A percentile compares a stretch with the other conserved stretches of the same genome.
phyloP scores from a whole-genome alignment of 2,113 vertebrate genomes.

The Bufo gargarizans region DNA sequence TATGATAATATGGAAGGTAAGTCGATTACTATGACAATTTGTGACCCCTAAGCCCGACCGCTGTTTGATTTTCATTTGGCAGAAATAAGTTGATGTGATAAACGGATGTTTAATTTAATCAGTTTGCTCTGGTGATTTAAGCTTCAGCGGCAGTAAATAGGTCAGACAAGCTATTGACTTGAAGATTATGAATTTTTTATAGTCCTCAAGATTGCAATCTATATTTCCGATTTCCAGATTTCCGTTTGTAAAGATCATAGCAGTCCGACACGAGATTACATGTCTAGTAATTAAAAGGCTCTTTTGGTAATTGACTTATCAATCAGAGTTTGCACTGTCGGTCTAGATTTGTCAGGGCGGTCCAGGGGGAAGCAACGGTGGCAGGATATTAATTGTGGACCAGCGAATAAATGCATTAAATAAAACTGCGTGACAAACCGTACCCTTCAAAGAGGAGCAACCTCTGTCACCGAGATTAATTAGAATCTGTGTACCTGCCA shows the following conservation, averaged over 20 bases:
- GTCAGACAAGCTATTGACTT: slow-evolving; percentile 17
- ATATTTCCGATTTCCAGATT: neutral
- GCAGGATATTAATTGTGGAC: slow-evolving; percentile 5
- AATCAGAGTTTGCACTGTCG: slow-evolving; percentile 30
- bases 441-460: neutral
- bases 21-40: neutral
- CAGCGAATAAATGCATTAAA: neutral
- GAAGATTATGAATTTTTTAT: slow-evolving; percentile 8
- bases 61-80: neutral
- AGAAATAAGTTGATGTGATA: slow-evolving; percentile 1
- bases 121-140: neutral
- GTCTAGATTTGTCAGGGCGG: slow-evolving; percentile 11
- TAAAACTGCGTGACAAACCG: neutral
- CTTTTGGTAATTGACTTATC: slow-evolving; percentile 36
- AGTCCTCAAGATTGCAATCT: neutral
- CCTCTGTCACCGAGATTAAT: neutral
- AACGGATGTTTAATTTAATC: neutral
- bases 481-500: neutral
- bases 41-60: neutral
- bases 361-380: neutral
- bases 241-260: neutral
- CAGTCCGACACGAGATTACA: neutral
- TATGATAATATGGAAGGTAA: too few relatives aligned
- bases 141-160: slow-evolving; percentile 9
- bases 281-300: neutral